A percentile compares a stretch with the other conserved stretches of the same genome.
phyloP scores from a whole-genome alignment of 2,797 vertebrate genomes.

The Peromyscus eremicus region DNA sequence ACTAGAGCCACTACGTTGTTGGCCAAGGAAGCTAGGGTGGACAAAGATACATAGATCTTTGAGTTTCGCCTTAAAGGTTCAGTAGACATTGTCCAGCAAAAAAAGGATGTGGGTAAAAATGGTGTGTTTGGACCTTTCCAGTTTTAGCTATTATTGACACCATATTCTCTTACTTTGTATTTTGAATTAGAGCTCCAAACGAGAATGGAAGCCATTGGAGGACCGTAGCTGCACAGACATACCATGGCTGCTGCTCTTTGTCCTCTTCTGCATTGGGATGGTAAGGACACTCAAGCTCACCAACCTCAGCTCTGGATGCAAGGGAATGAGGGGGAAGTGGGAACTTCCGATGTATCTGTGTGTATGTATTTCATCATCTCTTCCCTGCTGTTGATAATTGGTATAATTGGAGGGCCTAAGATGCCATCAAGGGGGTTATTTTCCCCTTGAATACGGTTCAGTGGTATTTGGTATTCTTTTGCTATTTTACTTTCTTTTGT shows the following conservation, averaged over 20 bases:
- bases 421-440: not conserved
- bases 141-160: not conserved
- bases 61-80: not conserved
- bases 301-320: not conserved
- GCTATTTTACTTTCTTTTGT: not conserved
- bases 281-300: conserved; percentile 88
- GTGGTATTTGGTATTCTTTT: conserved; percentile 17
- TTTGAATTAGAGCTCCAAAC: conserved; percentile 93
- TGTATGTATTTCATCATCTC: not conserved
- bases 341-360: not conserved
- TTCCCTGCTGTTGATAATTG: not conserved
- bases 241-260: conserved; percentile 97
- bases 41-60: not conserved
- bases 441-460: not conserved
- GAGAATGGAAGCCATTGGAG: conserved; percentile 98
- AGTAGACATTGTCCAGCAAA: not conserved
- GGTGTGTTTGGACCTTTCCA: not conserved
- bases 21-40: not conserved
- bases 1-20: not conserved
- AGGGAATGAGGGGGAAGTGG: not conserved
- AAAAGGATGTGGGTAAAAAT: not conserved
- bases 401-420: not conserved
- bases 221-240: conserved; percentile 98
- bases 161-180: conserved; percentile 72
- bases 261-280: conserved; percentile 97